These are phyloP conservation scores for Tethea ocularis DNA, from an alignment of 2,888 invertebrate species.

Conservation along the genomic window DNA sequence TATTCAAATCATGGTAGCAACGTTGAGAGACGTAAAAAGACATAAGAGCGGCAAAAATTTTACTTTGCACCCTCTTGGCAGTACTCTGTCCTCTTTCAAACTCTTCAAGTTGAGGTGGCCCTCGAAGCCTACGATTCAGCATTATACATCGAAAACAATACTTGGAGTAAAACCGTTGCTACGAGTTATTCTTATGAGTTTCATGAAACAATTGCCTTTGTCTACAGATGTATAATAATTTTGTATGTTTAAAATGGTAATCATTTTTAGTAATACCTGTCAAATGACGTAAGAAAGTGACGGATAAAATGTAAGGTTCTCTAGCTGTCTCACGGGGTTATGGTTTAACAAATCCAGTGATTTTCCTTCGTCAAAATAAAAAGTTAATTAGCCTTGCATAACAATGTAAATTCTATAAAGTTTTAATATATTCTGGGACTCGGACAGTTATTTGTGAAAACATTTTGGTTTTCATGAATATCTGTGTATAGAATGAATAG, in stretches of 20 bases:
- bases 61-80: constrained; percentile 16
- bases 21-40: neutral
- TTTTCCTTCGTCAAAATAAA: constrained; percentile 20
- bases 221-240: constrained; percentile 23
- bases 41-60: neutral
- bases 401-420: constrained; percentile 19
- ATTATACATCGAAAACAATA: constrained; percentile 54
- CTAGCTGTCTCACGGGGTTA: no score
- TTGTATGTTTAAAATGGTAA: no score
- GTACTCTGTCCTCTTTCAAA: constrained; percentile 29
- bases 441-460: neutral
- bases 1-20: neutral
- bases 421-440: constrained; percentile 26
- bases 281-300: no score
- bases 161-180: constrained; percentile 46
- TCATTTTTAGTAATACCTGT: no score
- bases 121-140: constrained; percentile 47
- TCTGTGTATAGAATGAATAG: constrained; percentile 11
- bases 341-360: constrained; percentile 11
- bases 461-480: neutral
- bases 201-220: constrained; percentile 48
- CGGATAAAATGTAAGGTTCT: no score
- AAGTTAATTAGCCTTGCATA: constrained; percentile 21
- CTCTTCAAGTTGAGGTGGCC: constrained; percentile 31
- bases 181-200: constrained; percentile 47